These are phyloP conservation scores for Butorides virescens DNA, from an alignment of 2,113 vertebrate genomes.

Conservation along the genomic window DNA sequence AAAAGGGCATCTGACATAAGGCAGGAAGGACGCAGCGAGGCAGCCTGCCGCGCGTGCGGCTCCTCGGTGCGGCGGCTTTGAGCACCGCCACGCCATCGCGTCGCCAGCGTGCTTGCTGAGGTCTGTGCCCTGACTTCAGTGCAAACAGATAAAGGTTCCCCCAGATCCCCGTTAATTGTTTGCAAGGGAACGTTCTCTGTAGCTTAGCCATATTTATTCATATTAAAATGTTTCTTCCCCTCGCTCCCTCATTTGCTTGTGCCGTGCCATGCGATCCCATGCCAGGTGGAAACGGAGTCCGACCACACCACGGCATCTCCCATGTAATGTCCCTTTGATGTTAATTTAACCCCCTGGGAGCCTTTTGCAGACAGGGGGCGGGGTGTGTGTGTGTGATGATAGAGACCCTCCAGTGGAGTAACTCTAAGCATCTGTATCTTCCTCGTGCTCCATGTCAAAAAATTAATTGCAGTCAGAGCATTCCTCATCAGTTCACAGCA, in stretches of 20 bases:
- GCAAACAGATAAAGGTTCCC: background rate
- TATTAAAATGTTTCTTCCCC: background rate
- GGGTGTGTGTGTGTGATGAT: background rate
- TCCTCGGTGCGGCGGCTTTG: background rate
- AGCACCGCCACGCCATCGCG: background rate
- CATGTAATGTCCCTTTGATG: background rate
- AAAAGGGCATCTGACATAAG: background rate
- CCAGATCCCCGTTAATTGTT: background rate
- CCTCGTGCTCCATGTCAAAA: background rate
- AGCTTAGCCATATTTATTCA: background rate
- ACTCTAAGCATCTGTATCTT: background rate
- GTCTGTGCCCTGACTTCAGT: background rate
- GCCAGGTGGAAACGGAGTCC: background rate
- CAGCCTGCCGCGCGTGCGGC: fast-evolving
- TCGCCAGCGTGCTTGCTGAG: background rate
- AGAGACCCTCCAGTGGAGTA: background rate
- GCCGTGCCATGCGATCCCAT: background rate
- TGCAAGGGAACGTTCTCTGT: background rate
- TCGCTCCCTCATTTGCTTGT: background rate
- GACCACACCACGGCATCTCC: background rate
- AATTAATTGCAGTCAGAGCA: background rate
- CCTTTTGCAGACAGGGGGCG: background rate
- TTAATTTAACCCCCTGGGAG: background rate
- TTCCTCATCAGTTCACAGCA: background rate
- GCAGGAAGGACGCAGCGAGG: background rate